phyloP scores from a whole-genome alignment of 2,888 invertebrate species.

The Drosophila rubida region DNA sequence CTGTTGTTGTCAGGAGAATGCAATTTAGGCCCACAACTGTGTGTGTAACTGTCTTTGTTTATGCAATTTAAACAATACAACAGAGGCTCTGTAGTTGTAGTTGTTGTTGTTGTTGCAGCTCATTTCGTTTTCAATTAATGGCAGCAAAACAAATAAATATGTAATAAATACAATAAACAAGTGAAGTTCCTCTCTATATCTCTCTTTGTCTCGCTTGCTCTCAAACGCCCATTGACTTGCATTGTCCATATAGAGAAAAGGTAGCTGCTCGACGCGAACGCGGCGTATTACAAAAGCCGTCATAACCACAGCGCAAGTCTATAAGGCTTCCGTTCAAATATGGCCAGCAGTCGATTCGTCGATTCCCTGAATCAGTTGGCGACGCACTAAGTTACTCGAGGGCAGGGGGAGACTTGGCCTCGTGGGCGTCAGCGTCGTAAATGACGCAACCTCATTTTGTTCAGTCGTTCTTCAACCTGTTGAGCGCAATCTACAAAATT shows the following conservation, averaged over 20 bases:
- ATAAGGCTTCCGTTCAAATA: slow-evolving; percentile 70
- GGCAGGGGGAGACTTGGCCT: slow-evolving; percentile 12
- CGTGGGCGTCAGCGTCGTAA: slow-evolving; percentile 49
- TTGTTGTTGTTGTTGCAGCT: slow-evolving; percentile 22
- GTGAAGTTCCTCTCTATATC: neutral
- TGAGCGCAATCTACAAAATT: slow-evolving; percentile 49
- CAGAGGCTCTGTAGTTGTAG: slow-evolving; percentile 8
- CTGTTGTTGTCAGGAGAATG: slow-evolving; percentile 33
- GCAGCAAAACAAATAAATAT: slow-evolving; percentile 24
- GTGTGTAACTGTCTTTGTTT: slow-evolving; percentile 33
- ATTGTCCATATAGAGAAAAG: slow-evolving; percentile 48
- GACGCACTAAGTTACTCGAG: slow-evolving; percentile 6
- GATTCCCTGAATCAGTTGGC: slow-evolving; percentile 45
- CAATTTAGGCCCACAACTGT: slow-evolving; percentile 8
- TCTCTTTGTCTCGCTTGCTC: neutral
- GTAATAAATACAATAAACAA: slow-evolving; percentile 46
- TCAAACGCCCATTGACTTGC: slow-evolving; percentile 33
- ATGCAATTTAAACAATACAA: slow-evolving; percentile 45
- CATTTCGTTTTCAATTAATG: slow-evolving; percentile 70
- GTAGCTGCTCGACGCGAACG: slow-evolving; percentile 17
- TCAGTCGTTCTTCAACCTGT: slow-evolving; percentile 42
- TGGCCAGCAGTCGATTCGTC: slow-evolving; percentile 41
- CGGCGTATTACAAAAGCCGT: slow-evolving; percentile 42
- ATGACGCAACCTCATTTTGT: slow-evolving; percentile 50
- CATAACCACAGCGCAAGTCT: slow-evolving; percentile 50